A percentile compares a stretch with the other conserved stretches of the same genome.
phyloP scores from a whole-genome alignment of 2,113 vertebrate genomes.

The Axis porcinus region DNA sequence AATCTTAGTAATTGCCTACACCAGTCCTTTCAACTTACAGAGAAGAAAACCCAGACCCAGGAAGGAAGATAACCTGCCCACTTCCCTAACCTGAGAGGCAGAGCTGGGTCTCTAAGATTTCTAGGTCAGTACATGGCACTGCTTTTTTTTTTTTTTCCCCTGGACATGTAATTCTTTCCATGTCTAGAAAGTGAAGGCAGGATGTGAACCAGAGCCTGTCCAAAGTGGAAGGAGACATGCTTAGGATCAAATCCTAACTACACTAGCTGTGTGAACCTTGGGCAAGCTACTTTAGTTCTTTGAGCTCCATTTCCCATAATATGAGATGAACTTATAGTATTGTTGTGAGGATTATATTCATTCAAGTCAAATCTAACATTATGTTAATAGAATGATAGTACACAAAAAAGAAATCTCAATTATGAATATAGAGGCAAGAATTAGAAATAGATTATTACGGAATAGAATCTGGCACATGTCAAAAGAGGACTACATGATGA shows the following conservation, averaged over 20 bases:
- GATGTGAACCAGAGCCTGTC: neutral
- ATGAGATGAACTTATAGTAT: neutral
- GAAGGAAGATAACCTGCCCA: neutral
- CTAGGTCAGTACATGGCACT: neutral
- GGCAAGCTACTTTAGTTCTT: neutral
- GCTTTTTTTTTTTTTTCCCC: too few species aligned
- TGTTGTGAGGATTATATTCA: neutral
- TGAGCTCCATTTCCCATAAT: neutral
- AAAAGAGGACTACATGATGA: neutral
- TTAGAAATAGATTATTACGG: neutral
- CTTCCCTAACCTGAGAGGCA: neutral
- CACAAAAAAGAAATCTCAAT: neutral
- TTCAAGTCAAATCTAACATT: neutral
- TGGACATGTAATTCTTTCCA: neutral
- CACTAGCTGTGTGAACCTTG: neutral
- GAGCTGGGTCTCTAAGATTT: neutral
- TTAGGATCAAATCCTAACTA: neutral
- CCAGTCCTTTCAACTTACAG: neutral
- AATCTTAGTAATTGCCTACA: neutral
- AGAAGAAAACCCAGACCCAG: neutral
- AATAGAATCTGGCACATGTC: neutral
- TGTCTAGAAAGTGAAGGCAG: neutral
- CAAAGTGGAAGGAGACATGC: neutral
- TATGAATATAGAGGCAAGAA: neutral
- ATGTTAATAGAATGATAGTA: neutral